Percentiles rank a stretch among this genome's conserved stretches.
Evolutionary conservation across 2,113 vertebrate genomes (phyloP).

Genomic region (Zosterops japonicus): DNA sequence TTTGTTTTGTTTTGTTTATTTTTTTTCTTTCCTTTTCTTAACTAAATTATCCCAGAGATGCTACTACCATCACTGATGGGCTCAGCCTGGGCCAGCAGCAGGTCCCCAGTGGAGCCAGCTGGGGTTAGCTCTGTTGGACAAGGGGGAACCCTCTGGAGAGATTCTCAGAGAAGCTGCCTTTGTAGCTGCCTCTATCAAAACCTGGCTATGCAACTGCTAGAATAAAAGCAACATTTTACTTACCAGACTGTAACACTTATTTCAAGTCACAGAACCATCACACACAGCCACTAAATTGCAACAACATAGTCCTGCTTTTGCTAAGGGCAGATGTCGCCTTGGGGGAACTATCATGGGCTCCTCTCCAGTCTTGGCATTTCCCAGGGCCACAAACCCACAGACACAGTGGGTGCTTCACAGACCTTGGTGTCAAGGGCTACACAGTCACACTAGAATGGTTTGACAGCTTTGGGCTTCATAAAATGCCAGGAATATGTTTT

Average conservation of each 20-base stretch:
- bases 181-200: neutral
- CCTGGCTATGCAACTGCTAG: neutral
- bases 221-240: neutral
- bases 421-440: neutral
- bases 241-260: neutral
- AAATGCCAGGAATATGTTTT: neutral
- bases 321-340: neutral
- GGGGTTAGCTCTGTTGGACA: neutral
- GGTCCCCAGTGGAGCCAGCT: accelerated
- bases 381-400: neutral
- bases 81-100: accelerated
- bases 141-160: neutral
- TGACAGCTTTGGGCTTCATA: constrained; percentile 7
- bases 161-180: neutral
- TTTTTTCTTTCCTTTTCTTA: neutral
- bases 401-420: neutral
- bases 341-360: neutral
- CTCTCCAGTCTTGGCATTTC: neutral
- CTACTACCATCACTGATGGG: too few species aligned
- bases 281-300: neutral
- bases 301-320: neutral
- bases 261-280: neutral
- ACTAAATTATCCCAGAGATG: neutral
- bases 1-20: too few species aligned
- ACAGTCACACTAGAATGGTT: neutral